Evolutionary conservation across 2,797 vertebrate species (phyloP).

Genomic region (Eulemur coronatus): DNA sequence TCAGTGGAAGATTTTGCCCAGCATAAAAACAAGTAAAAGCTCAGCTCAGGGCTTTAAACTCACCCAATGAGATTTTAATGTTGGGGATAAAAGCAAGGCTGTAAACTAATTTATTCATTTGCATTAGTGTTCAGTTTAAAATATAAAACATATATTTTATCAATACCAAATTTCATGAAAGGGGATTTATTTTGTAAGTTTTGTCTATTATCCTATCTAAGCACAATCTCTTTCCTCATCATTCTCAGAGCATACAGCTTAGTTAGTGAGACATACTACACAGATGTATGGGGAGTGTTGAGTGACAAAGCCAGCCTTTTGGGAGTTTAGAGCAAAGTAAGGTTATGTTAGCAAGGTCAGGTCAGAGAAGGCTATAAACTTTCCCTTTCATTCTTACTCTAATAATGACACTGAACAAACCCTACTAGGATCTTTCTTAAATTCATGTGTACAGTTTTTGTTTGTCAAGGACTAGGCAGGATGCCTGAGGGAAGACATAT

Average conservation of each 20-base stretch:
- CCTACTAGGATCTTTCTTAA: conserved; percentile 2
- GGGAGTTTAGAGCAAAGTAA: conserved; percentile 18
- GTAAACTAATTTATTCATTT: background rate
- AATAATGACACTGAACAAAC: background rate
- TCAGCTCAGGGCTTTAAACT: background rate
- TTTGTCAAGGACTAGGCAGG: background rate
- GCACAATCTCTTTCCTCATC: background rate
- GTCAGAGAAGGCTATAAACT: background rate
- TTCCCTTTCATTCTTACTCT: background rate
- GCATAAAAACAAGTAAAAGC: background rate
- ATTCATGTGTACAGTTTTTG: background rate
- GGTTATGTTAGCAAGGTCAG: background rate
- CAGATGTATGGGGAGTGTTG: background rate
- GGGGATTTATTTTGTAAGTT: background rate
- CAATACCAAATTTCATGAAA: background rate
- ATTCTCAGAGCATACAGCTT: background rate
- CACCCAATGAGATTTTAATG: background rate
- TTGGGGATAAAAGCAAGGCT: conserved; percentile 14
- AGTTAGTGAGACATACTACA: background rate
- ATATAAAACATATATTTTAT: background rate
- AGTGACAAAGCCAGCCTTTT: conserved; percentile 6
- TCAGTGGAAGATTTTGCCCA: conserved; percentile 11
- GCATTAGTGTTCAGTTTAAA: conserved; percentile 10
- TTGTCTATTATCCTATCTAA: background rate
- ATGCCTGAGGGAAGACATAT: background rate